Conservation (phyloP, 2,113 vertebrate genomes). For the Drymodes brunneopygia region DNA sequence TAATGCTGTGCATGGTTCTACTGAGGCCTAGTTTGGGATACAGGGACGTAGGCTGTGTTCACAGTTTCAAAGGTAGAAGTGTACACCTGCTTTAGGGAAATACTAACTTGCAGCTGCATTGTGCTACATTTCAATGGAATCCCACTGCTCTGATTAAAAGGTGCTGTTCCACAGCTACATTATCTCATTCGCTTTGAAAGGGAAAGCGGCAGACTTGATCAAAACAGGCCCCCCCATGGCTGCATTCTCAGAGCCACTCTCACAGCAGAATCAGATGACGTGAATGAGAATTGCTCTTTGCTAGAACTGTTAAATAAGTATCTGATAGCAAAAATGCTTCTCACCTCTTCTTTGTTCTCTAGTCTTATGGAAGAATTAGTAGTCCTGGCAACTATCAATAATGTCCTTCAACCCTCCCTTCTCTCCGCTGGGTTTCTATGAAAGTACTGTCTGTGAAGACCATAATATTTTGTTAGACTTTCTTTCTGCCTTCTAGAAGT, state of each 20-base stretch:
- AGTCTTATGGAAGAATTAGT: constrained; percentile 20
- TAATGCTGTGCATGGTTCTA: not conserved
- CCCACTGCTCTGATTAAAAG: constrained; percentile 55
- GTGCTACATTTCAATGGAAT: constrained; percentile 12
- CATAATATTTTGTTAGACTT: not conserved
- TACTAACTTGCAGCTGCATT: constrained; percentile 32
- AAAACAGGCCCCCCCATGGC: constrained; percentile 46
- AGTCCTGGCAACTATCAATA: constrained; percentile 6
- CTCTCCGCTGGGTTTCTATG: not conserved
- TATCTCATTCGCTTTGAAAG: constrained; percentile 60
- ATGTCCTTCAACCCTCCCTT: not conserved
- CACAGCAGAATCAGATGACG: constrained; percentile 8
- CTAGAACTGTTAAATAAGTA: constrained; percentile 41
- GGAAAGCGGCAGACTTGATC: constrained; percentile 48
- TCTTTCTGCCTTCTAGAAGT: not conserved
- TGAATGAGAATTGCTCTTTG: constrained; percentile 45
- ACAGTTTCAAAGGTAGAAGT: constrained; percentile 6
- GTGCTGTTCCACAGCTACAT: constrained; percentile 19
- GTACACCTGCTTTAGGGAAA: constrained; percentile 28
- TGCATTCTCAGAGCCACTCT: constrained; percentile 39
- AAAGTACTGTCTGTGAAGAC: not conserved
- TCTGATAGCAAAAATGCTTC: constrained; percentile 39
- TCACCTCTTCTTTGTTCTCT: constrained; percentile 36
- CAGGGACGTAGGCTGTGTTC: not conserved
- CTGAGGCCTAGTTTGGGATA: not conserved